A percentile compares a stretch with the other conserved stretches of the same genome.
These are phyloP conservation scores for Pachypanchax playfairii DNA, from an alignment of 2,113 vertebrate species.

Conservation along the genomic window DNA sequence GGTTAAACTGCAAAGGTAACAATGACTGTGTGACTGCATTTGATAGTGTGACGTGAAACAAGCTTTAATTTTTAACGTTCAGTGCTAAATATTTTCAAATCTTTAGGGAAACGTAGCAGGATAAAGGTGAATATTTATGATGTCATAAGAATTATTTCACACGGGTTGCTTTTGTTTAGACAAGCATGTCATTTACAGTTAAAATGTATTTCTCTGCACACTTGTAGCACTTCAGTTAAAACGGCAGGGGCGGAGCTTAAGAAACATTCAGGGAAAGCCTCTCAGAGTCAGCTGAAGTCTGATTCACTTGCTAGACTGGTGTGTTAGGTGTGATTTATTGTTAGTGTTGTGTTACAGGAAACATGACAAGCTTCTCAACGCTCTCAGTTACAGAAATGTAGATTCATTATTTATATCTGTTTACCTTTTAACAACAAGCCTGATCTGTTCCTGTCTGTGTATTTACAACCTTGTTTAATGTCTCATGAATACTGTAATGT, in stretches of 20 bases:
- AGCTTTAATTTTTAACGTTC: conserved; percentile 1
- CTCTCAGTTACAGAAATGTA: not conserved
- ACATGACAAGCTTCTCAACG: not conserved
- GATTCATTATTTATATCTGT: too few relatives aligned
- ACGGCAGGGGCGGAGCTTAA: not conserved
- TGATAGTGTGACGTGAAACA: conserved; percentile 33
- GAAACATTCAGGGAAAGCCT: not conserved
- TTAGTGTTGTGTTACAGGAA: conserved; percentile 1
- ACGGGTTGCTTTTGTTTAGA: not conserved
- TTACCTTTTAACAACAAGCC: too few relatives aligned
- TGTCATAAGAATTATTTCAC: not conserved
- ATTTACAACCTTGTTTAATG: not conserved
- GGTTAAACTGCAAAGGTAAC: conserved; percentile 73
- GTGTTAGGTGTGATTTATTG: not conserved
- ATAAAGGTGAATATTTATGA: not conserved
- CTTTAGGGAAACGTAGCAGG: conserved; percentile 30
- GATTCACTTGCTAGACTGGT: not conserved
- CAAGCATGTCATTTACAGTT: not conserved
- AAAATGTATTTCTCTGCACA: too few relatives aligned
- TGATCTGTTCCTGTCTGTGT: too few relatives aligned
- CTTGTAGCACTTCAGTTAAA: not conserved
- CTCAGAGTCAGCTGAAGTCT: not conserved
- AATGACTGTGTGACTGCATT: conserved; percentile 32
- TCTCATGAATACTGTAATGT: not conserved
- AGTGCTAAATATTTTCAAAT: too few relatives aligned